Percentiles rank a stretch among this genome's conserved stretches.
These are phyloP conservation scores for Halcyon senegalensis DNA, from an alignment of 2,113 vertebrate species.

Conservation along the genomic window DNA sequence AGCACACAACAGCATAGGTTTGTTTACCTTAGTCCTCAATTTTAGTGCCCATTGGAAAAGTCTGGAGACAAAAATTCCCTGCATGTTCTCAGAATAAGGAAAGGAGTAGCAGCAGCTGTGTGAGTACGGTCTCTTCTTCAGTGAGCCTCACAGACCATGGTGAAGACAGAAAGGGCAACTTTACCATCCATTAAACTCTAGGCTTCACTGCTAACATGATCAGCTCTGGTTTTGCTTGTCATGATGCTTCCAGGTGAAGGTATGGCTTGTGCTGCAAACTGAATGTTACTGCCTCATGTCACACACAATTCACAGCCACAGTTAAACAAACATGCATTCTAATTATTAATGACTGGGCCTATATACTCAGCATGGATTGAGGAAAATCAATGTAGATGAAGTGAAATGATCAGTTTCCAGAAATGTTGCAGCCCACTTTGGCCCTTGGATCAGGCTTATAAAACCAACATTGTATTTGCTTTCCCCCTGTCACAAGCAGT, in stretches of 20 bases:
- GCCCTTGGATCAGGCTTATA: neutral
- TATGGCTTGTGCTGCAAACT: neutral
- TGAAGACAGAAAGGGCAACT: neutral
- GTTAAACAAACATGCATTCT: neutral
- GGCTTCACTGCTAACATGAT: neutral
- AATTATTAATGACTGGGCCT: rapidly evolving
- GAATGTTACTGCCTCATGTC: neutral
- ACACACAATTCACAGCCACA: neutral
- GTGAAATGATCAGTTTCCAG: neutral
- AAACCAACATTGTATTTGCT: neutral
- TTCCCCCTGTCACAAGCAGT: neutral
- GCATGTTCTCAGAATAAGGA: neutral
- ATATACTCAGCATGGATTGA: neutral
- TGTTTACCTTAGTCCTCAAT: neutral
- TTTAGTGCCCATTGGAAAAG: neutral
- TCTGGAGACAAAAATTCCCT: neutral
- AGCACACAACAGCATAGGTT: neutral
- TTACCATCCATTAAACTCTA: neutral
- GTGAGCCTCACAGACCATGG: neutral
- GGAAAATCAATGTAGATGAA: neutral
- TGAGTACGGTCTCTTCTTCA: neutral
- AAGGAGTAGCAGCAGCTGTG: neutral
- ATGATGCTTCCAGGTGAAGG: neutral
- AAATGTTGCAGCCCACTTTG: neutral
- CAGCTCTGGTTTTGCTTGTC: neutral